Percentiles rank a stretch among this genome's conserved stretches.
Evolutionary conservation across 2,888 invertebrate genomes (phyloP).

Genomic region (Plutella xylostella): DNA sequence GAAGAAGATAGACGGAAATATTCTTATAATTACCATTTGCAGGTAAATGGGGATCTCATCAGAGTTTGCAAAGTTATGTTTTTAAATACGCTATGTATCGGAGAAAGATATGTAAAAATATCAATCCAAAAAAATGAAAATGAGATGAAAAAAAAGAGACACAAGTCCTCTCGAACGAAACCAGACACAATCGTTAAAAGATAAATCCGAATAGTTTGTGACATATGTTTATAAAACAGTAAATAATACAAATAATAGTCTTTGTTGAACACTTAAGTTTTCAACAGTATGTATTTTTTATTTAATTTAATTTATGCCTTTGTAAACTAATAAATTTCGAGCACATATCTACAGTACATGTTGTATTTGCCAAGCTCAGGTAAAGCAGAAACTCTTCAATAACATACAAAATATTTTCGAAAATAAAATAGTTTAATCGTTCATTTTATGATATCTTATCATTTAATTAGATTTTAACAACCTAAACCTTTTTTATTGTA

Average conservation of each 20-base stretch:
- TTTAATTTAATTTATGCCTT: not conserved
- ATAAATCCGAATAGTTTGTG: not conserved
- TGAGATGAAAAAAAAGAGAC: not conserved
- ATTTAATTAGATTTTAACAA: not conserved
- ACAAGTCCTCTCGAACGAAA: not conserved
- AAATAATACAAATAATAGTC: not conserved
- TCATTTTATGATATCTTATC: not conserved
- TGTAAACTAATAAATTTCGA: not conserved
- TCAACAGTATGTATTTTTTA: not conserved
- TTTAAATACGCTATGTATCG: slow-evolving; percentile 3
- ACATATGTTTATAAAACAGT: not conserved
- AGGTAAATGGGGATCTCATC: not conserved
- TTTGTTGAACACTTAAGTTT: not conserved
- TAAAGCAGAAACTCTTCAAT: not conserved
- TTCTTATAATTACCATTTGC: slow-evolving; percentile 2
- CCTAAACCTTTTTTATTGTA: not conserved
- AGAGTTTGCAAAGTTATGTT: slow-evolving; percentile 7
- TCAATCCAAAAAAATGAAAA: not conserved
- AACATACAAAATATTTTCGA: not conserved
- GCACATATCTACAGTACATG: not conserved
- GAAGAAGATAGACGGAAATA: slow-evolving; percentile 6
- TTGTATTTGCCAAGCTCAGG: not conserved
- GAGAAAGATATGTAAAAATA: slow-evolving; percentile 6
- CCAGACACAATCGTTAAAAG: not conserved
- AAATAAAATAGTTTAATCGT: not conserved